Base-by-base conservation (phyloP, 1,140 invertebrate species). In the Streblospio benedicti region DNA sequence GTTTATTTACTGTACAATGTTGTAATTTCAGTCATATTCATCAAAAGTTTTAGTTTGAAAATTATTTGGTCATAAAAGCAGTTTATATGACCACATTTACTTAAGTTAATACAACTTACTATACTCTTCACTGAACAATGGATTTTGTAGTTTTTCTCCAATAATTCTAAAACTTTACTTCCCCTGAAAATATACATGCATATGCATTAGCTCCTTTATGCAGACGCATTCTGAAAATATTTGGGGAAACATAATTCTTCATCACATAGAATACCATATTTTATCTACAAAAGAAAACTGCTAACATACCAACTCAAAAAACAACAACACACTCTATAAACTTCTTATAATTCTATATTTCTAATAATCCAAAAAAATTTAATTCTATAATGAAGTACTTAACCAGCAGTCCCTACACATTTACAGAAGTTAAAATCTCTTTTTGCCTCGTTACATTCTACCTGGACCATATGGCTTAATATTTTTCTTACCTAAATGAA, bases 91-190 rank as follows among this genome's bases (percentile, higher is more conserved):
- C 50, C 20, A 3, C 50, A 52, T 31, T 30, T 2, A 25, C 4
- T 28, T n/a, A 38, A 18, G 30, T 4, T 20, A 18, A 33, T 27
- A 31, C 18, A 54, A 74, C 73, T 80, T 80, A 93, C 90, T 77
- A 86, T 86, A 79, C 94, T 92, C 64, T 88, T 84, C 35, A 95
- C 66, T 65, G 90, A 93, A 72, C 89, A 91, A 73, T 91, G 86
- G 16, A 89, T 79, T 79, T 82, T 86, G 69, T 94, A 98, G 82
- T 98, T 99, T 74, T 93, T 93, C 60, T 94, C 89, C 25, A 98
- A 76, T 62, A 87, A 83, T 53, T 89, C 84, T 45, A 90, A 71
- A 4, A 94, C 89, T 47, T 89, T 83, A 9, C 85, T 85, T 67
- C 90, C 89, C 76, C 73, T 76, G 65, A 47, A 44, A 66, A 43